phyloP scores from a whole-genome alignment of 2,797 vertebrate species.

The Eospalax fontanierii region DNA sequence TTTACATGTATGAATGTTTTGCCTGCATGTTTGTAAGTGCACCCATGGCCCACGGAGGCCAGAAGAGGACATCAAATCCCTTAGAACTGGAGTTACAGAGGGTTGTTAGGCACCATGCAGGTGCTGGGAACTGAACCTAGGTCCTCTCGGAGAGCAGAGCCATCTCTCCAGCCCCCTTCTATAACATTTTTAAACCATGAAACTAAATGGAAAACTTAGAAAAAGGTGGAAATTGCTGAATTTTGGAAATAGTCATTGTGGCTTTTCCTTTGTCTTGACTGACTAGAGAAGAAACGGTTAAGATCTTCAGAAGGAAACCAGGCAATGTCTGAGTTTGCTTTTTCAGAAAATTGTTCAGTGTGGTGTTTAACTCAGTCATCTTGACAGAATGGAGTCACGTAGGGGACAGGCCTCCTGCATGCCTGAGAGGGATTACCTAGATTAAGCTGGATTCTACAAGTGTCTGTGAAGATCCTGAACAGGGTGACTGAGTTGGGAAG shows the following conservation, averaged over 20 bases:
- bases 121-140: too few species aligned
- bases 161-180: too few species aligned
- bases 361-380: neutral
- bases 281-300: slow-evolving; percentile 52
- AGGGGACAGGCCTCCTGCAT: neutral
- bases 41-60: too few species aligned
- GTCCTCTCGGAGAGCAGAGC: too few species aligned
- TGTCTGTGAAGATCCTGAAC: neutral
- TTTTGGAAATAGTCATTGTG: slow-evolving; percentile 36
- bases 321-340: too few species aligned
- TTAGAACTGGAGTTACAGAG: too few species aligned
- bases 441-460: too few species aligned
- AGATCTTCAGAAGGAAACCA: slow-evolving; percentile 11
- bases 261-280: slow-evolving; percentile 2
- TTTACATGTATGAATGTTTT: too few species aligned
- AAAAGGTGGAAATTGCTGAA: slow-evolving; percentile 39
- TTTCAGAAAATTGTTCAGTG: neutral
- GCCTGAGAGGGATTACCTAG: neutral
- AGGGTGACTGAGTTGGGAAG: neutral
- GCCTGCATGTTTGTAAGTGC: too few species aligned
- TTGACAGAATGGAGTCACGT: neutral
- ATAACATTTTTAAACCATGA: neutral
- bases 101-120: too few species aligned
- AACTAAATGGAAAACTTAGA: neutral
- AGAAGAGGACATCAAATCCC: too few species aligned